Base-by-base conservation (phyloP, 2,797 vertebrate genomes). In the Graptemys geographica region DNA sequence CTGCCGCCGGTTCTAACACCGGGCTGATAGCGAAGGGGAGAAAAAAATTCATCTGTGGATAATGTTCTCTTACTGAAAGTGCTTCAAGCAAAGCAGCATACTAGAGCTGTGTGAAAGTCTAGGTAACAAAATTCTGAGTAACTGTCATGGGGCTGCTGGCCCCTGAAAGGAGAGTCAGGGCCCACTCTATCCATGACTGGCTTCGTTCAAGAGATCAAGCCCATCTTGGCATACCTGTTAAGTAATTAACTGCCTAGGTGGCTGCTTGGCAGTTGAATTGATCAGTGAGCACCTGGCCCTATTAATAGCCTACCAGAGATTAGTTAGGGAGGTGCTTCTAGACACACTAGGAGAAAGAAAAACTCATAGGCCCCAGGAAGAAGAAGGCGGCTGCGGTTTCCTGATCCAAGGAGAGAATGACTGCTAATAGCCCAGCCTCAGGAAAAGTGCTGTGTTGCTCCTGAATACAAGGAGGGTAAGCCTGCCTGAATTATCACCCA, bases 41-140 rank as follows among this genome's bases (percentile, higher is more conserved):
- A 44, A 44, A 51, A 51, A 51, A 47, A 79, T 12, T 52, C 19
- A 47, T 21, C 92, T 47, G 84, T 28, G 62, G 52, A 76, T 76
- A 81, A 79, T 85, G 84, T 87, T 92, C 88, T 79, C 87, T 91
- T 88, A 87, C 88, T 91, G 87, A 80, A 62, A 85, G 10, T 37
- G 12, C 41, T 47, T 47, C 25, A 23, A 74, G 41, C 23, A 23
- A 41, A 41, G 41, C 11, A 3, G 37, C 21, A 21, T 44, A 13
- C 72, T 23, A 8, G 11, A 49, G 76, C 76, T 28, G 28, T 28
- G 47, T 49, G 44, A 51, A 16, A 49, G 27, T 33, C 15, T 11
- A 21, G 33, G 9, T 12, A 53, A 79, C 6, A 8, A 53, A n/a
- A n/a, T 79, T n/a, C 51, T 53, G 33, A 52, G 18, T 12, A 53